These are phyloP conservation scores for Leucosticte australis DNA, from an alignment of 2,113 vertebrate species.

Conservation along the genomic window DNA sequence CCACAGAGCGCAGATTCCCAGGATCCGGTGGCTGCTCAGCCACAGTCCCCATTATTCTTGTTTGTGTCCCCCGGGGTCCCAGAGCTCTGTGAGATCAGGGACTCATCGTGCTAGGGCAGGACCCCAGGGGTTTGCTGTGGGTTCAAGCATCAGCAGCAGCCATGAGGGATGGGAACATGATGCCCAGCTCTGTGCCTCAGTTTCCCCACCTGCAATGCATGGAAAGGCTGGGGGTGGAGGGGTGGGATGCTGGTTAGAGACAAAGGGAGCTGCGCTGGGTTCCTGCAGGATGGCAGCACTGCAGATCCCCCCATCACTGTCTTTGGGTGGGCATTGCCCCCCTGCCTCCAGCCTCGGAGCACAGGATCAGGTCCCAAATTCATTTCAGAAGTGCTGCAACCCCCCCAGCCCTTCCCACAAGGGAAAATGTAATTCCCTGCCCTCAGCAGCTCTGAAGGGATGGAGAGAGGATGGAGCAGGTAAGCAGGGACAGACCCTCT, in stretches of 20 bases:
- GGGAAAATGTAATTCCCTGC: neutral
- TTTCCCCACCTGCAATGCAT: neutral
- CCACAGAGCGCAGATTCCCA: constrained; percentile 10
- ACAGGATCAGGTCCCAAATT: neutral
- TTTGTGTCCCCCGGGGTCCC: neutral
- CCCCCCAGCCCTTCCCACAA: fast-evolving
- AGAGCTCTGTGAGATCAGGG: neutral
- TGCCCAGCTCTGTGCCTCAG: neutral
- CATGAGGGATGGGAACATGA: fast-evolving
- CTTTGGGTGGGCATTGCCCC: neutral
- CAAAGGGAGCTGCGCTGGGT: neutral
- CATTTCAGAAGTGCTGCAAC: neutral
- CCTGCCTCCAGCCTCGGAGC: fast-evolving
- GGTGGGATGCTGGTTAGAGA: neutral
- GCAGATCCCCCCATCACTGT: neutral
- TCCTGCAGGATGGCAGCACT: neutral
- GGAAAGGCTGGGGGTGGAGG: neutral
- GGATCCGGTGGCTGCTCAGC: neutral
- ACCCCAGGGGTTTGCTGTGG: neutral
- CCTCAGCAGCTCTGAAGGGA: neutral
- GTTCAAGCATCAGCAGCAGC: neutral
- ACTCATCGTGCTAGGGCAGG: neutral
- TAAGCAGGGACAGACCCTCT: neutral
- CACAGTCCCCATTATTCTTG: neutral
- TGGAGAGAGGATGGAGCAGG: neutral